These are phyloP conservation scores for Dromaius novaehollandiae DNA, from an alignment of 2,113 vertebrate genomes.

Conservation along the genomic window DNA sequence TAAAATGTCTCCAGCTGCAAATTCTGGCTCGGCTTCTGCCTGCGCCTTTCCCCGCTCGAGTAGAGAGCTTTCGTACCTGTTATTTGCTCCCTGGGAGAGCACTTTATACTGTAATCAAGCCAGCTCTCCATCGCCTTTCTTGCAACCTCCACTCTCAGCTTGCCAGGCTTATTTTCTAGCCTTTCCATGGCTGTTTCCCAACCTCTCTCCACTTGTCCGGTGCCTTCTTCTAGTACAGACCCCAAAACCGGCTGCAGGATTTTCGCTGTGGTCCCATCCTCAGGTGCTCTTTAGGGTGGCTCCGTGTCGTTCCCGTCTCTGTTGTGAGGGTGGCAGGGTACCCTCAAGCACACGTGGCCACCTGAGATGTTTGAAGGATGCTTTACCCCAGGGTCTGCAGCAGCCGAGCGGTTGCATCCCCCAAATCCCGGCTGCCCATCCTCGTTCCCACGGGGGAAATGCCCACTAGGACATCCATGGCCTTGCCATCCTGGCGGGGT, in stretches of 20 bases:
- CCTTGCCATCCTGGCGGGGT: no score
- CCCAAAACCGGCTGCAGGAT: neutral
- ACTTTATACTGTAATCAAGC: neutral
- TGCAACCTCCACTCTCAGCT: neutral
- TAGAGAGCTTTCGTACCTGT: neutral
- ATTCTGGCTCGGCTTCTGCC: neutral
- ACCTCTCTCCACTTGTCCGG: no score
- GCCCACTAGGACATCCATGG: no score
- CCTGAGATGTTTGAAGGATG: neutral
- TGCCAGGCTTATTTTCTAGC: neutral
- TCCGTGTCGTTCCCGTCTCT: neutral
- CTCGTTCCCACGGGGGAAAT: neutral
- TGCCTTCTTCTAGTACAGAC: neutral
- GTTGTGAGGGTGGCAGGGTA: neutral
- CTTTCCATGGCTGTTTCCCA: neutral
- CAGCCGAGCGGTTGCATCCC: neutral
- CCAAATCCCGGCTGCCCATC: neutral
- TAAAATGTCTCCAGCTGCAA: neutral
- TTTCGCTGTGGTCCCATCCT: neutral
- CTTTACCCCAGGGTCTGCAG: neutral
- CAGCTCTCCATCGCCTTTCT: neutral
- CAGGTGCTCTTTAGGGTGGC: fast-evolving
- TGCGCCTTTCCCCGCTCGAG: neutral
- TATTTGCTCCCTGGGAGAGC: neutral
- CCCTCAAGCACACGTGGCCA: neutral